These are phyloP conservation scores for Podilymbus podiceps DNA, from an alignment of 2,113 vertebrate species.

Conservation along the genomic window DNA sequence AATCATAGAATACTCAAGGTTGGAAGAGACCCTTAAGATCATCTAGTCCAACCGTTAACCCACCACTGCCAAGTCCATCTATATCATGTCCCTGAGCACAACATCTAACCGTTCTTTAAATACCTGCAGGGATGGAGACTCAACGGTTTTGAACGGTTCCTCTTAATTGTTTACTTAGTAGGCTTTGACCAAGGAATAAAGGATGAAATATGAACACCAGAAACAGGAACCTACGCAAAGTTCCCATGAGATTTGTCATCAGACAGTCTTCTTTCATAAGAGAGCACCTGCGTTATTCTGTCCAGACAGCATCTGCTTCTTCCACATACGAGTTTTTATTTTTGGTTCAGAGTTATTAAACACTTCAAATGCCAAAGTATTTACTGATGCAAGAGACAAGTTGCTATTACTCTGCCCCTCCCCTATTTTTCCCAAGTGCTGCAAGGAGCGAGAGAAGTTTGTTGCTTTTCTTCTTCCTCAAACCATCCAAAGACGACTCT, in stretches of 20 bases:
- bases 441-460: neutral
- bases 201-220: neutral
- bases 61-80: too few relatives aligned
- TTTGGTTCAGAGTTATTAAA: neutral
- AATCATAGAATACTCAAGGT: too few relatives aligned
- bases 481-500: neutral
- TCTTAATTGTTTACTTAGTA: neutral
- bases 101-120: too few relatives aligned
- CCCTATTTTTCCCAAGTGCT: neutral
- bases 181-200: neutral
- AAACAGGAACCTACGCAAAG: neutral
- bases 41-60: too few relatives aligned
- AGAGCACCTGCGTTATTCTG: neutral
- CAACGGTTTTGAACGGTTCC: neutral
- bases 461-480: neutral
- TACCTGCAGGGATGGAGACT: too few relatives aligned
- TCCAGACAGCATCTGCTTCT: neutral
- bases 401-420: neutral
- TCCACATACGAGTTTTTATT: neutral
- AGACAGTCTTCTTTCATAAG: neutral
- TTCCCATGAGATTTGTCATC: neutral
- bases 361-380: neutral
- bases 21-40: too few relatives aligned
- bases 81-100: too few relatives aligned
- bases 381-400: neutral